Conservation (phyloP, 2,113 vertebrate genomes). For the Mus pahari region DNA sequence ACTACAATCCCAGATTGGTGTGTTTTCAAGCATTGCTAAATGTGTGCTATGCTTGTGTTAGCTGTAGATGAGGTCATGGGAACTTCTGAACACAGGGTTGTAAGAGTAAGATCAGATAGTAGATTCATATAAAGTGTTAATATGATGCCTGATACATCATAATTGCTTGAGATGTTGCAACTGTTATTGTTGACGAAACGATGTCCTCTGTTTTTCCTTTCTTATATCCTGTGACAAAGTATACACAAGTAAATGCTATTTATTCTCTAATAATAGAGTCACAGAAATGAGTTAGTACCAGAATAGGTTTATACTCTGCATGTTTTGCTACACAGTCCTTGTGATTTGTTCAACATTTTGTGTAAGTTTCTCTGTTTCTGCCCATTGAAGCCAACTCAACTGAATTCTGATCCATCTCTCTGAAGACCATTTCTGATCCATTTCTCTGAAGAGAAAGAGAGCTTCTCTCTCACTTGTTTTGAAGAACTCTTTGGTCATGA, state of each 20-base stretch:
- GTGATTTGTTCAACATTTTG: too few relatives aligned
- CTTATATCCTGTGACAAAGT: not conserved
- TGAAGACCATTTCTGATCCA: too few relatives aligned
- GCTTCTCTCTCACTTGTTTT: not conserved
- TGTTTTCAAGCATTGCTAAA: conserved; percentile 11
- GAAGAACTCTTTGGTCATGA: not conserved
- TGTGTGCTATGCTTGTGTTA: not conserved
- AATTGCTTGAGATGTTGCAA: conserved; percentile 9
- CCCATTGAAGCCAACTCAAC: too few relatives aligned
- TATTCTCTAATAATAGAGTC: conserved; percentile 37
- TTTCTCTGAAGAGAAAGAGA: not conserved
- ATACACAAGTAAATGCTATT: not conserved
- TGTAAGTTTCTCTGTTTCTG: too few relatives aligned
- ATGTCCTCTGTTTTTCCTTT: not conserved
- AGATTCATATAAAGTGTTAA: not conserved
- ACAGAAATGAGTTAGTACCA: conserved; percentile 27
- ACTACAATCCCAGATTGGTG: not conserved
- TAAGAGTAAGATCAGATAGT: conserved; percentile 54
- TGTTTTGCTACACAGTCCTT: not conserved
- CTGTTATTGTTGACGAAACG: conserved; percentile 23
- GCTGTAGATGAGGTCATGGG: not conserved
- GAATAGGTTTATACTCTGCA: not conserved
- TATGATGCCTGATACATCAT: not conserved
- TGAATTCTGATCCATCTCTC: too few relatives aligned
- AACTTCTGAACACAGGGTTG: not conserved